Conservation (phyloP, 2,888 invertebrate genomes). For the Cetonia aurata region DNA sequence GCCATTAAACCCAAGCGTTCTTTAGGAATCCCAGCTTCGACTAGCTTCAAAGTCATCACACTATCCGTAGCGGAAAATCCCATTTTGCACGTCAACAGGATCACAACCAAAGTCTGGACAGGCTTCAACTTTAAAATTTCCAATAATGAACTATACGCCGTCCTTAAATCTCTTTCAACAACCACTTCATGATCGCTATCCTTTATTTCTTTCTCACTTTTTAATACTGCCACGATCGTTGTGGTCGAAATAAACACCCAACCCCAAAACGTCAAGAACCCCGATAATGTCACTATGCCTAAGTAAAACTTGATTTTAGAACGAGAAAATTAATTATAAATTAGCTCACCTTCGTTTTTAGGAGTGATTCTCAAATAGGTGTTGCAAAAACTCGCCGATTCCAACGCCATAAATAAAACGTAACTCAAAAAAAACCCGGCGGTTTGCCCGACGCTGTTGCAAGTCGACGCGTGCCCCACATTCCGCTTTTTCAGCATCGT, state of each 20-base stretch:
- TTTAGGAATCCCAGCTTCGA: constrained; percentile 96
- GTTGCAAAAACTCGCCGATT: constrained; percentile 97
- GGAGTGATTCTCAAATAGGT: constrained; percentile 85
- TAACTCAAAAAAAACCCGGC: constrained; percentile 97
- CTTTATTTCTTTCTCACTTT: constrained; percentile 77
- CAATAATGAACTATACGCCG: constrained; percentile 87
- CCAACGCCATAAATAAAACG: constrained; percentile 94
- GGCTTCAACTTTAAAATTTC: constrained; percentile 87
- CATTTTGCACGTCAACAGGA: constrained; percentile 92
- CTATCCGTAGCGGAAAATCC: constrained; percentile 97
- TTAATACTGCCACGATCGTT: constrained; percentile 89
- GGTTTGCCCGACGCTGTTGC: constrained; percentile 98
- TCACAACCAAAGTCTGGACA: constrained; percentile 81
- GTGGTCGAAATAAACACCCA: constrained; percentile 91
- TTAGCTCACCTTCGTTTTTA: constrained; percentile 72
- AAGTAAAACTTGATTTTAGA: constrained; percentile 45
- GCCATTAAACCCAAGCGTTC: constrained; percentile 94
- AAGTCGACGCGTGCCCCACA: constrained; percentile 98
- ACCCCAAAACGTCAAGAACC: constrained; percentile 96
- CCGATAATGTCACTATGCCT: constrained; percentile 68
- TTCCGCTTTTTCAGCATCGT: constrained; percentile 98
- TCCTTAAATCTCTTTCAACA: constrained; percentile 69
- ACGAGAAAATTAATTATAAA: background rate
- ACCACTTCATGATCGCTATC: constrained; percentile 65
- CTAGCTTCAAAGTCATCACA: constrained; percentile 93